These are phyloP conservation scores for Caenorhabditis sp. DNA, from an alignment of 2,888 invertebrate genomes.

Conservation along the genomic window DNA sequence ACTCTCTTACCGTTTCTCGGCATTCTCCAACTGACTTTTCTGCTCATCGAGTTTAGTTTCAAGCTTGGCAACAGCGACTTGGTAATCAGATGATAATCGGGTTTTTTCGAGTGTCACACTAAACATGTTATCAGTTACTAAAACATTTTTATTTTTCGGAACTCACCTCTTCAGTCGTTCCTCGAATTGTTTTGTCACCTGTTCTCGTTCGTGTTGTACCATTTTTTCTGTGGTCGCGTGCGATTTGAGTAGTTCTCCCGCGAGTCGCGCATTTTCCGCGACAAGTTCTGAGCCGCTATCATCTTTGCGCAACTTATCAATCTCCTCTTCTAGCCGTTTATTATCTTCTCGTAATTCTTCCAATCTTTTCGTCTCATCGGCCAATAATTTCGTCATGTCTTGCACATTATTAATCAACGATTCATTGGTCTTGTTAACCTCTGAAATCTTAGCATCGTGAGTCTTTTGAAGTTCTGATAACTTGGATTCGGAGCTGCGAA, in stretches of 20 bases:
- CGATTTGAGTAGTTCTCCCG: slow-evolving; percentile 55
- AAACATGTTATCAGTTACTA: slow-evolving; percentile 6
- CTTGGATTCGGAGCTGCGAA: slow-evolving; percentile 1
- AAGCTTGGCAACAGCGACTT: slow-evolving; percentile 13
- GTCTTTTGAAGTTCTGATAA: not conserved
- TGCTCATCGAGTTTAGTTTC: slow-evolving; percentile 21
- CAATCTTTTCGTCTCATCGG: slow-evolving; percentile 43
- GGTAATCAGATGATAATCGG: slow-evolving; percentile 26
- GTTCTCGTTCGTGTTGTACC: slow-evolving; percentile 25
- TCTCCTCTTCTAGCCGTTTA: slow-evolving; percentile 19
- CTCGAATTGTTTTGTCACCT: slow-evolving; percentile 35
- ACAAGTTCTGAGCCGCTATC: slow-evolving; percentile 35
- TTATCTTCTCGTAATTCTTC: slow-evolving; percentile 38
- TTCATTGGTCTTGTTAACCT: slow-evolving; percentile 18
- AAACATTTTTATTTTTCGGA: not conserved
- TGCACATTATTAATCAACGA: slow-evolving; percentile 17
- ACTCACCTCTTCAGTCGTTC: slow-evolving; percentile 34
- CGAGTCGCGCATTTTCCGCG: slow-evolving; percentile 58
- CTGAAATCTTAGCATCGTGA: slow-evolving; percentile 16
- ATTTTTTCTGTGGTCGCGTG: slow-evolving; percentile 30
- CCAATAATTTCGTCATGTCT: slow-evolving; percentile 33
- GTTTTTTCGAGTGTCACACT: slow-evolving; percentile 33
- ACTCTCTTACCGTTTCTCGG: slow-evolving; percentile 29
- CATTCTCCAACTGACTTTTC: slow-evolving; percentile 10
- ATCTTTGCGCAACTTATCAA: slow-evolving; percentile 11